Evolutionary conservation across 2,888 invertebrate genomes (phyloP), one percentile per base, ranked within the genome.

Genomic region (Drosophila monieri): DNA sequence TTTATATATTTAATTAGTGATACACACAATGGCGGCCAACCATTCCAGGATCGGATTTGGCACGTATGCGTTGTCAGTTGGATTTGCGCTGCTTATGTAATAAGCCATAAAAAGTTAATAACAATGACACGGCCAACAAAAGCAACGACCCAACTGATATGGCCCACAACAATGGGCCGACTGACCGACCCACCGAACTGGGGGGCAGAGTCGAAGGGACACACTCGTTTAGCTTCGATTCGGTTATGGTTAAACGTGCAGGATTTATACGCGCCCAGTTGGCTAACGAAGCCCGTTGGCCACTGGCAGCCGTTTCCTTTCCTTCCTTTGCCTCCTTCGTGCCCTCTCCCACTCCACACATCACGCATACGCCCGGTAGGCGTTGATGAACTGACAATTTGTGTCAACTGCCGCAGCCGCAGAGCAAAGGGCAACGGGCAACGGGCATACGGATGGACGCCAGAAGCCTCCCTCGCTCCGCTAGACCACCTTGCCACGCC

Each of bases 381-480:
- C 88, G 88, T 88, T 87, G 85, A 88, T 86, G 85, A 87, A 87
- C 88, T 88, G 85, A 86, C 85, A 88, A 86, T 88, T 86, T 88
- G 80, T 88, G 88, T 85, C 88, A 88, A 88, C 87, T 88, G 80
- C 78, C 70, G 27, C 60, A 54, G 74, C 77, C 73, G 66, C 77
- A 75, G 77, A 73, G 83, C 85, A 81, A 73, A 77, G 76, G 77
- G 72, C 81, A 18, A 2, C 18, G 18, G 18, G 83, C 85, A 81
- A 72, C 75, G 74, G 76, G 70, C 81, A 68, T 43, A 25, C 48
- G 56, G 14, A 25, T 35, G 32, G 14, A 8, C 6, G 39, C 14
- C 9, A 14, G 14, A 21, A 15, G n/a, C 27, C n/a, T n/a, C 9
- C 14, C 25, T n/a, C 3, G 15, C 32, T 32, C 53, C 15, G 4